Conservation (phyloP, 2,888 invertebrate genomes). For the Drosophila koepferae region DNA sequence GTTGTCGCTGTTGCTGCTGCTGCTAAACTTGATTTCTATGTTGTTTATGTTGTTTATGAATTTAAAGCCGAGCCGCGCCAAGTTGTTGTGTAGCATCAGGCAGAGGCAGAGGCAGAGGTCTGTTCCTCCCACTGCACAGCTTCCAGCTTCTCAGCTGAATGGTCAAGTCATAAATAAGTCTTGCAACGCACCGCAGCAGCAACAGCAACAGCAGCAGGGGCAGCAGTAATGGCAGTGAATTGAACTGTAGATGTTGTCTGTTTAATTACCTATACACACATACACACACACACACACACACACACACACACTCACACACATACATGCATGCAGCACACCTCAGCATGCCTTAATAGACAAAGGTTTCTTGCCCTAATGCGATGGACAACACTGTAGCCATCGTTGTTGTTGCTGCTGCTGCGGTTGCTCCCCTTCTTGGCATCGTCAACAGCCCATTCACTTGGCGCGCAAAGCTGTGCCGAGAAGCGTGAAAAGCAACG, state of each 20-base stretch:
- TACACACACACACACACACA: slow-evolving; percentile 15
- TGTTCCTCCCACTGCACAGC: neutral
- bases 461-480: slow-evolving; percentile 45
- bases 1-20: slow-evolving; percentile 33
- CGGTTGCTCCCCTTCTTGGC: slow-evolving; percentile 9
- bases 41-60: slow-evolving; percentile 55
- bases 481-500: slow-evolving; percentile 56
- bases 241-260: slow-evolving; percentile 65
- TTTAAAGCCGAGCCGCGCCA: slow-evolving; percentile 37
- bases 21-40: slow-evolving; percentile 65
- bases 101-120: neutral
- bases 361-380: slow-evolving; percentile 49
- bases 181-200: slow-evolving; percentile 46
- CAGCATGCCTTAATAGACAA: slow-evolving; percentile 38
- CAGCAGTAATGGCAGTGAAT: slow-evolving; percentile 50
- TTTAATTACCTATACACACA: slow-evolving; percentile 64
- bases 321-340: slow-evolving; percentile 23
- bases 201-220: slow-evolving; percentile 30
- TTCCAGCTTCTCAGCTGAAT: slow-evolving; percentile 41
- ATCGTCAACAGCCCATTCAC: slow-evolving; percentile 14
- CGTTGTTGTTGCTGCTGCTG: slow-evolving; percentile 13
- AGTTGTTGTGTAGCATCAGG: slow-evolving; percentile 42
- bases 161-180: slow-evolving; percentile 73
- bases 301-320: no score
- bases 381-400: slow-evolving; percentile 29